These are phyloP conservation scores for Hypotaenidia philippensis DNA, from an alignment of 2,797 vertebrate species.

Conservation along the genomic window DNA sequence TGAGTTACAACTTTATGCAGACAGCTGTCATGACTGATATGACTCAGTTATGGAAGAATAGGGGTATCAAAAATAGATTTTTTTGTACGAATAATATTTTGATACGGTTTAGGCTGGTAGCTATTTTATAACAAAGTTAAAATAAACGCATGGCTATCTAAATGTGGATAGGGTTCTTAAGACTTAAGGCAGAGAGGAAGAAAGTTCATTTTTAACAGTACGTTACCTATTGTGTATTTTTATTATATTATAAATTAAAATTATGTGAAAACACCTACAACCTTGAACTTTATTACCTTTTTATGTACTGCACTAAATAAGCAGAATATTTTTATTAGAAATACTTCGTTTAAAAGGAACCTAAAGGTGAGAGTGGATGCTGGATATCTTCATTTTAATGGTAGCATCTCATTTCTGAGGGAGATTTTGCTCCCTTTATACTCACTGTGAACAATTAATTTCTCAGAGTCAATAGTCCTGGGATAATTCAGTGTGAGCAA, in stretches of 20 bases:
- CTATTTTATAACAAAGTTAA: conserved; percentile 6
- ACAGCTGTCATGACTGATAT: background rate
- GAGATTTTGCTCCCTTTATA: conserved; percentile 21
- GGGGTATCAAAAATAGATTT: background rate
- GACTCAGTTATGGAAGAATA: conserved; percentile 15
- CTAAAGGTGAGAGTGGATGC: conserved; percentile 7
- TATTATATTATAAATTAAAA: conserved; percentile 47
- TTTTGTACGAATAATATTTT: background rate
- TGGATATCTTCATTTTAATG: conserved; percentile 12
- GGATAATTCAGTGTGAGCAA: background rate
- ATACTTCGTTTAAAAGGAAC: background rate
- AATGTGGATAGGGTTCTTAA: background rate
- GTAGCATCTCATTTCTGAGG: background rate
- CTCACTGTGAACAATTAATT: background rate
- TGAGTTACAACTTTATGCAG: background rate
- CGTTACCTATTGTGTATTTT: background rate
- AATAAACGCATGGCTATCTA: background rate
- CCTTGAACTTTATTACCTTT: conserved; percentile 10
- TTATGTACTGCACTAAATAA: conserved; percentile 44
- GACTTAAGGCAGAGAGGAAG: background rate
- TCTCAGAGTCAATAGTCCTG: conserved; percentile 9
- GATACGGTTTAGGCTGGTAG: background rate
- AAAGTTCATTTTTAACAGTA: conserved; percentile 21
- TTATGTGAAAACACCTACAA: conserved; percentile 34
- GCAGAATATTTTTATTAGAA: conserved; percentile 33